phyloP scores from a whole-genome alignment of 2,888 invertebrate genomes.

The Teinopalpus imperialis region DNA sequence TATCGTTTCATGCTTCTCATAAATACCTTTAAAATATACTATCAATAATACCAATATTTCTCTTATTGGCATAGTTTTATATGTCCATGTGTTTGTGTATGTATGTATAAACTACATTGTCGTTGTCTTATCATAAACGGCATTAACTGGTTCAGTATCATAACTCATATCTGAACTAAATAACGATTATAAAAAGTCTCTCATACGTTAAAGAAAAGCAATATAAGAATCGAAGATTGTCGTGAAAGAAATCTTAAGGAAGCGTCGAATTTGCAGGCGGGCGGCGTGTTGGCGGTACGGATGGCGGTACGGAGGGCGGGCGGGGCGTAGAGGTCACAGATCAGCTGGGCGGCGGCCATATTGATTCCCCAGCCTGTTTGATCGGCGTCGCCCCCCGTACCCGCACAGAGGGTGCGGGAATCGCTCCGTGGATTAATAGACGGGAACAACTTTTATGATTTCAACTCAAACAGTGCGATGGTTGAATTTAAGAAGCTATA shows the following conservation, averaged over 20 bases:
- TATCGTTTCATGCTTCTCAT: constrained; percentile 19
- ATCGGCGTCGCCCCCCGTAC: constrained; percentile 66
- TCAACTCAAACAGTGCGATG: constrained; percentile 68
- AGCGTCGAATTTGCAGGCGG: constrained; percentile 62
- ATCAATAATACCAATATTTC: not conserved
- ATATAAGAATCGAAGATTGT: constrained; percentile 43
- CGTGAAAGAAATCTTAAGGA: constrained; percentile 62
- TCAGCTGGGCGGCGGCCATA: constrained; percentile 82
- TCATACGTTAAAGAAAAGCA: constrained; percentile 13
- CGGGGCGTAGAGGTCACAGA: constrained; percentile 75
- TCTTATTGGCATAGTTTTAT: too few relatives aligned
- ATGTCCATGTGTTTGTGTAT: too few relatives aligned
- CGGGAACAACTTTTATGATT: constrained; percentile 81
- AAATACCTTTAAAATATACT: too few relatives aligned
- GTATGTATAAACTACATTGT: too few relatives aligned
- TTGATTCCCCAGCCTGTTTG: constrained; percentile 81
- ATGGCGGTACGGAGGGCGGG: constrained; percentile 34
- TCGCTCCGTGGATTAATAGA: constrained; percentile 70
- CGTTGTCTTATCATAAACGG: too few relatives aligned
- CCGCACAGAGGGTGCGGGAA: constrained; percentile 46
- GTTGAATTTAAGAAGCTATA: constrained; percentile 28
- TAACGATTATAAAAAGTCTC: not conserved
- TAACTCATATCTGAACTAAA: too few relatives aligned
- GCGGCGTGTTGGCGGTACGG: constrained; percentile 39
- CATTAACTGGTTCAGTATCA: too few relatives aligned